Base-by-base conservation (phyloP, 1,140 invertebrate genomes). In the Papilio machaon region DNA sequence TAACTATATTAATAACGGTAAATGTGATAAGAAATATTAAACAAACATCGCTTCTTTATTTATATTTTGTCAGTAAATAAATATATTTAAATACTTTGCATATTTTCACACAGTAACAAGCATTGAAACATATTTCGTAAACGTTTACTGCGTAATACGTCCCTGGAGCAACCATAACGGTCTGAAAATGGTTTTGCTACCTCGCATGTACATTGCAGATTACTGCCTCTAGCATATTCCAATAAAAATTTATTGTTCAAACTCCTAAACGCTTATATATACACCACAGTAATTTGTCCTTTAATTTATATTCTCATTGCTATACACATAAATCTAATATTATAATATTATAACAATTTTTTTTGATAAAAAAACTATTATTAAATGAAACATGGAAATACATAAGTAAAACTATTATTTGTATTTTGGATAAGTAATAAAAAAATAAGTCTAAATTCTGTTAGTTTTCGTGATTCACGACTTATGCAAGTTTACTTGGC, bases 111-210 rank as follows among this genome's bases (percentile, higher is more conserved):
- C 2, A 30, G n/a, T 64, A 64, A 64, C 60, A 64, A 19, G 60
- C 60, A 64, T 6, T n/a, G n/a, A 9, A 67, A 35, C 30, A 67
- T 67, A 67, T 35, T 67, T 67, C 30, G 64, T 30, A 35, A 67
- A 30, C 64, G 64, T 67, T 67, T 67, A 67, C 64, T 67, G 30
- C 13, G 64, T 67, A 67, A 67, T 67, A 67, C 64, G 64, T 67
- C 64, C 64, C 64, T 8, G 10, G 64, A 67, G 64, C 64, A 67
- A 67, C 64, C 64, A 67, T 67, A 67, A 67, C 64, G 64, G 64
- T 15, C 64, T 67, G 64, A 67, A 67, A 67, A 67, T 35, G 64
- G 64, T 67, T 67, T 67, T 67, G 64, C 64, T 67, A 67, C 64
- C 64, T 67, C 64, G 64, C 64, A 67, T 67, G 35, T 67, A 67